Evolutionary conservation across 2,888 invertebrate genomes (phyloP), one percentile per base, ranked within the genome.

Genomic region (Ennomos fuscantarius): DNA sequence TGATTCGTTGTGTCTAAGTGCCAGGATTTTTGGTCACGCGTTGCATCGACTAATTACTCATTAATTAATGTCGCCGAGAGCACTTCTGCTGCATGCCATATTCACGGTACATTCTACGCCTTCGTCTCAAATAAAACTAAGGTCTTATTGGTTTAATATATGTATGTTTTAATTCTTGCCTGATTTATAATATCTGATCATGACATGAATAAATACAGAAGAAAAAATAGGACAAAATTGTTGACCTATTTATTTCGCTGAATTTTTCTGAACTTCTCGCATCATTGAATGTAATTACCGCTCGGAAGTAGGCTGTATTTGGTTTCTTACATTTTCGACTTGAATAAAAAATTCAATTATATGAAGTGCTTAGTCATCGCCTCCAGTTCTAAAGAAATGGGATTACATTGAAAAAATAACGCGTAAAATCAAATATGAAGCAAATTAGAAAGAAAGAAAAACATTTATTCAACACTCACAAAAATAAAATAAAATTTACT

Each of bases 351-450:
- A 13, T 33, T 32, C 58, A 59, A 54, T 59, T 49, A 49, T 11
- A 37, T n/a, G 45, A 59, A 53, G 53, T 46, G 53, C 58, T 53
- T 40, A 35, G 35, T 58, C 58, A 41, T 49, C 24, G 15, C 48
- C 37, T 24, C 40, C 44, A 46, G 32, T 36, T n/a, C 32, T 15
- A 32, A 53, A 37, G 48, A 41, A 59, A 54, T 49, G 40, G 8
- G 13, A 53, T 53, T 33, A 54, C 49, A 48, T 34, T 36, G 49
- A 11, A 34, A 53, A 58, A 34, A 43, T 5, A 8, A 24, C n/a
- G 12, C 35, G 24, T 11, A 52, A 52, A 52, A 52, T 48, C 32
- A 52, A 57, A 51, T 47, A n/a, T 8, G 42, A 41, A 11, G 36
- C 15, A 24, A 35, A 34, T 31, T 46, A 33, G 33, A 36, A n/a